A percentile compares a stretch with the other conserved stretches of the same genome.
These are phyloP conservation scores for Cephus spinipes DNA, from an alignment of 2,888 invertebrate genomes.

Conservation along the genomic window DNA sequence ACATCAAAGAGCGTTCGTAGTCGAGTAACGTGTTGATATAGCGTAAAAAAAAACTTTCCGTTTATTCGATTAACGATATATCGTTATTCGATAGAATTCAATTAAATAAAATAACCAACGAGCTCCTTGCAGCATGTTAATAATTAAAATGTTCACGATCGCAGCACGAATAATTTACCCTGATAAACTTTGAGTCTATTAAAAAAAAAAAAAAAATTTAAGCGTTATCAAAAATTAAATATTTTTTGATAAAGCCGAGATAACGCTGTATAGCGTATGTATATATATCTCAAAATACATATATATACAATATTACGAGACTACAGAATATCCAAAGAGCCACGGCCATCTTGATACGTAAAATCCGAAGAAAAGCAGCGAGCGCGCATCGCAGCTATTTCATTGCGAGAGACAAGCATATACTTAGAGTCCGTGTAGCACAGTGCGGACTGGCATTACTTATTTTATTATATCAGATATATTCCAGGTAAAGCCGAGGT, in stretches of 20 bases:
- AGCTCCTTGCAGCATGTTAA: background rate
- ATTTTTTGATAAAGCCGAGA: background rate
- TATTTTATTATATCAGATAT: constrained; percentile 47
- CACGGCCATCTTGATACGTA: constrained; percentile 1
- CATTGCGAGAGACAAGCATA: background rate
- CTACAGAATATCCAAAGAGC: background rate
- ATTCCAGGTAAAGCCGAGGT: constrained; percentile 26
- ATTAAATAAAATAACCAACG: background rate
- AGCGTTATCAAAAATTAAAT: background rate
- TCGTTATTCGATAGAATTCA: background rate
- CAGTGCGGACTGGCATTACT: constrained; percentile 31
- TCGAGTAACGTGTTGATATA: background rate
- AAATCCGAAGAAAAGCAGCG: constrained; percentile 24
- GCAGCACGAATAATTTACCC: background rate
- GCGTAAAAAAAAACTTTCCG: background rate
- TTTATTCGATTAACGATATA: background rate
- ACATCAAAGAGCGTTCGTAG: background rate
- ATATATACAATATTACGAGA: background rate
- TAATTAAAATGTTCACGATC: no score
- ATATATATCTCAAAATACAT: no score
- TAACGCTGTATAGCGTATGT: background rate
- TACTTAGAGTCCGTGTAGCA: background rate
- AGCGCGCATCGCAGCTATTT: constrained; percentile 17
- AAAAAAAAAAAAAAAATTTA: background rate
- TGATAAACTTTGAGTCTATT: background rate